These are phyloP conservation scores for Eulithis testata DNA, from an alignment of 2,888 invertebrate species.

Conservation along the genomic window DNA sequence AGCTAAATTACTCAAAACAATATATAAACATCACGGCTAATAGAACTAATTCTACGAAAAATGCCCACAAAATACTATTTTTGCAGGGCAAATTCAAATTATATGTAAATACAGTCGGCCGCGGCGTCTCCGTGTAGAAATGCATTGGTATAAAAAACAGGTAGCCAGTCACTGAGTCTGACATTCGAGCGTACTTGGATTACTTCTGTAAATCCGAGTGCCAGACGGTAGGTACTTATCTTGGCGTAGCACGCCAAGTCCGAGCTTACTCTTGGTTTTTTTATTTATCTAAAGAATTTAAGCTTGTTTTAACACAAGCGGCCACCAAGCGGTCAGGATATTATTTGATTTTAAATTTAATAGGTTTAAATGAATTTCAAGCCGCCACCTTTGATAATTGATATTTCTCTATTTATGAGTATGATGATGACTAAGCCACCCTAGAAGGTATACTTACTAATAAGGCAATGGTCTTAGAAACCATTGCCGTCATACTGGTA, in stretches of 20 bases:
- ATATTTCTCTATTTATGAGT: too few species aligned
- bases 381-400: too few species aligned
- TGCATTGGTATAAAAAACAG: constrained; percentile 14
- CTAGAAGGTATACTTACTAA: too few species aligned
- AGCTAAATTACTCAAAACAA: constrained; percentile 1
- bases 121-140: constrained; percentile 37
- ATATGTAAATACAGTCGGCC: constrained; percentile 63
- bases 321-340: too few species aligned
- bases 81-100: constrained; percentile 62
- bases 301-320: too few species aligned
- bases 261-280: not conserved
- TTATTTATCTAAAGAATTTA: not conserved
- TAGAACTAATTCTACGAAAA: constrained; percentile 39
- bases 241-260: not conserved
- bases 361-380: too few species aligned
- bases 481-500: too few species aligned
- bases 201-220: not conserved
- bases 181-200: constrained; percentile 2
- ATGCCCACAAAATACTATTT: constrained; percentile 40
- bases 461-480: too few species aligned
- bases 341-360: too few species aligned
- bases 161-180: not conserved
- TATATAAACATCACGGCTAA: constrained; percentile 28
- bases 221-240: constrained; percentile 6
- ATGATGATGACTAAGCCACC: too few species aligned